These are phyloP conservation scores for Frankliniella intonsa DNA, from an alignment of 2,888 invertebrate species.

Conservation along the genomic window DNA sequence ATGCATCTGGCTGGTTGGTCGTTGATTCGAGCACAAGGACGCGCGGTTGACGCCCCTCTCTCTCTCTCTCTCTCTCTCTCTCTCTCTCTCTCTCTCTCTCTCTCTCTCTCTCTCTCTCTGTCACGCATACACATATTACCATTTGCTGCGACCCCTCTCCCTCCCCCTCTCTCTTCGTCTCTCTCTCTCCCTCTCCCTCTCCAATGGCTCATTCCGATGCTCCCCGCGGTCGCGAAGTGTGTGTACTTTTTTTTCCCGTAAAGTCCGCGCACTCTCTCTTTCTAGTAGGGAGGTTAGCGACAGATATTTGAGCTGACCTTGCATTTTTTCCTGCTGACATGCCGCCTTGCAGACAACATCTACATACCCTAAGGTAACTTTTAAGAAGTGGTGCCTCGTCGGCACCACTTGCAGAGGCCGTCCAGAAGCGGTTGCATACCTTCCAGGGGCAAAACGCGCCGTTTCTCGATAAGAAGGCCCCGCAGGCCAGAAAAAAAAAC, in stretches of 20 bases:
- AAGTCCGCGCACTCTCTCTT: no score
- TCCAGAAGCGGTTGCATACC: not conserved
- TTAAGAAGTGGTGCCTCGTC: not conserved
- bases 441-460: not conserved
- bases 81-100: not conserved
- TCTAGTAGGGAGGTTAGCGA: not conserved
- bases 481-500: not conserved
- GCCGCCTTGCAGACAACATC: not conserved
- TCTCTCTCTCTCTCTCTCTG: slow-evolving; percentile 3
- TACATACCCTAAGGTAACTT: not conserved
- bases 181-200: not conserved
- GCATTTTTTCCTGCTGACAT: not conserved
- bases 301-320: not conserved
- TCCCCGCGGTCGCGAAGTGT: not conserved
- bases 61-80: not conserved
- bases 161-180: no score
- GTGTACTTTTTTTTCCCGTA: no score
- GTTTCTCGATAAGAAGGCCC: not conserved
- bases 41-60: slow-evolving; percentile 3
- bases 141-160: not conserved
- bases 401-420: not conserved
- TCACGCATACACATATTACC: not conserved
- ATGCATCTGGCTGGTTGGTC: slow-evolving; percentile 24
- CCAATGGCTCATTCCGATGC: not conserved
- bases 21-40: slow-evolving; percentile 20